Evolutionary conservation across 2,113 vertebrate species (phyloP), one percentile per base, ranked within the genome.

Genomic region (Triplophysa tibetana): DNA sequence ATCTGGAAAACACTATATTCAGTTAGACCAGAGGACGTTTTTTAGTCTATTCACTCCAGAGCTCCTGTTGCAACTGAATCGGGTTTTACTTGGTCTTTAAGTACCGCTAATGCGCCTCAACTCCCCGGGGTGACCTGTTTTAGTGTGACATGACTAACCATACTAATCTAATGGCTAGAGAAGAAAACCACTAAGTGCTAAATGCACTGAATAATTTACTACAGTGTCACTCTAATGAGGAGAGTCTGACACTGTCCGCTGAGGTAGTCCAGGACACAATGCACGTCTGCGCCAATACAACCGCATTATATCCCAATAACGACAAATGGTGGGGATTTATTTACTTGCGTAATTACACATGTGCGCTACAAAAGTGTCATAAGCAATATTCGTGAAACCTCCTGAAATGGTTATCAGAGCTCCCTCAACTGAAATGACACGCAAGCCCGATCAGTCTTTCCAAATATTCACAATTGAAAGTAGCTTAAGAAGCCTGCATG

Each of bases 181-280:
- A 79, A 69, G 64, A 33, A 70, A 78, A 91, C 93, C 92, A 93
- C 93, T 93, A 93, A 93, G 93, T 94, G 94, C 93, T 96, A 95
- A 97, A 95, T 89, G 92, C 93, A 91, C 91, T 92, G 80, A 96
- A 95, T 95, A 94, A 95, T 95, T 95, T 93, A 95, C 92, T 92
- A 93, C 94, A 92, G 94, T 92, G 92, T 93, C 91, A 93, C 91
- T 88, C 92, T 93, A 93, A 94, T 93, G 93, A 96, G 94, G 92
- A 91, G 92, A 94, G 92, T 87, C 87, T 88, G 90, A 91, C 92
- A 87, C 83, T 78, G 92, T 89, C 93, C 89, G 88, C 29, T 83
- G 69, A 83, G 83, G 89, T 91, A 92, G 91, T 88, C 87, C 77
- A 86, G 84, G 73, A 92, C 88, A 87, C 81, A 70, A 80, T 75